Evolutionary conservation across 2,797 vertebrate species (phyloP).

Genomic region (Enteromius viviparus): DNA sequence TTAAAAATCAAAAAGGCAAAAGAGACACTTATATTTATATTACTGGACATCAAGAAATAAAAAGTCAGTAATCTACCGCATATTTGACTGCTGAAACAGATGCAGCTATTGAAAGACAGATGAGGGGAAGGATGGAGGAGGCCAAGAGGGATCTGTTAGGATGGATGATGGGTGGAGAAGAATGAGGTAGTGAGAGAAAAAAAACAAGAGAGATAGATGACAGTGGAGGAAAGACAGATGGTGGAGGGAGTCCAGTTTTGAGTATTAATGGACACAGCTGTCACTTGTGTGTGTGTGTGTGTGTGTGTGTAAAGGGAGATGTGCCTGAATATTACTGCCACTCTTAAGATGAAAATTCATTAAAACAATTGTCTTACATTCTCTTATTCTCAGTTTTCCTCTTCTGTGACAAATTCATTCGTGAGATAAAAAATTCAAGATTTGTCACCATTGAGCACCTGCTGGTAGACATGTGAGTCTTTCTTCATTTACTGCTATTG

Average conservation of each 20-base stretch:
- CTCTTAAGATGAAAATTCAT: background rate
- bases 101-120: constrained; percentile 1
- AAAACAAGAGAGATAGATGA: constrained; percentile 42
- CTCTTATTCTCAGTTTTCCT: background rate
- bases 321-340: background rate
- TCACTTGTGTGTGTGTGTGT: constrained; percentile 63
- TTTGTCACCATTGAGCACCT: background rate
- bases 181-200: constrained; percentile 2
- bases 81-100: constrained; percentile 36
- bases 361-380: background rate
- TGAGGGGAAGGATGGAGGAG: background rate
- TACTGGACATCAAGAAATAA: background rate
- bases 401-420: background rate
- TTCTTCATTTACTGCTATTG: background rate
- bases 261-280: constrained; percentile 79
- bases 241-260: constrained; percentile 68
- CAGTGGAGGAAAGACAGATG: constrained; percentile 72
- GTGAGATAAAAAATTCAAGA: background rate
- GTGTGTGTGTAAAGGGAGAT: constrained; percentile 6
- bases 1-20: too few species aligned
- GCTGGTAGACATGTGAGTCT: background rate
- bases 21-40: too few species aligned
- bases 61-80: background rate
- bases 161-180: constrained; percentile 14
- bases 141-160: background rate